Evolutionary conservation across 2,888 invertebrate species (phyloP).

Genomic region (Cordilura impudica): DNA sequence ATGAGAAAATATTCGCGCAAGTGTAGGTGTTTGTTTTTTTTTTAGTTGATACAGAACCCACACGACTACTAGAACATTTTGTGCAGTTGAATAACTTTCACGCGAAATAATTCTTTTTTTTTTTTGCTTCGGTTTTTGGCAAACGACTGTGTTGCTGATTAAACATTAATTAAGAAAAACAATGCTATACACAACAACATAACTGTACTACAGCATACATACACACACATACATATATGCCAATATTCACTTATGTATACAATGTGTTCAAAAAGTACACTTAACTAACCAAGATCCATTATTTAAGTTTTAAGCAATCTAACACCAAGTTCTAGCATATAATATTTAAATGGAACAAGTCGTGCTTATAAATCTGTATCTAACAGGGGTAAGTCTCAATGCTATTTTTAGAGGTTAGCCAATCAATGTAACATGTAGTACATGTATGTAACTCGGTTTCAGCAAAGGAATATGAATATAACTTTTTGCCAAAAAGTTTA

Average conservation of each 20-base stretch:
- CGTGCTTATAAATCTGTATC: too few relatives aligned
- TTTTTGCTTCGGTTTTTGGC: slow-evolving; percentile 25
- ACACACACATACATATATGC: background rate
- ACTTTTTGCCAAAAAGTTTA: too few relatives aligned
- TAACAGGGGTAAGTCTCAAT: too few relatives aligned
- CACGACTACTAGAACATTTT: background rate
- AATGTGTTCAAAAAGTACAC: background rate
- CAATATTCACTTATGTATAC: background rate
- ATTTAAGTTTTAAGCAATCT: too few relatives aligned
- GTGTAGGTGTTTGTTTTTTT: slow-evolving; percentile 51
- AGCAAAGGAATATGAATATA: too few relatives aligned
- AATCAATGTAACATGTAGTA: too few relatives aligned
- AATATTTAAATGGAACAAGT: too few relatives aligned
- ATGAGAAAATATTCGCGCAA: slow-evolving; percentile 36
- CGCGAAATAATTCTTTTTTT: slow-evolving; percentile 39
- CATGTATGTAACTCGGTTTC: too few relatives aligned
- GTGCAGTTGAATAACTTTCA: slow-evolving; percentile 46
- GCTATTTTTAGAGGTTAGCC: too few relatives aligned
- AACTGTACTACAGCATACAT: slow-evolving; percentile 46
- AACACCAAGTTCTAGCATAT: too few relatives aligned
- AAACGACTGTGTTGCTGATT: slow-evolving; percentile 74
- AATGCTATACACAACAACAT: slow-evolving; percentile 68
- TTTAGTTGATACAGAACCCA: slow-evolving; percentile 31
- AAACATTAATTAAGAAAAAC: slow-evolving; percentile 79
- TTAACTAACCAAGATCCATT: too few relatives aligned